Evolutionary conservation across 1,140 invertebrate species (phyloP), one percentile per base, ranked within the genome.

Genomic region (Ceratoteleas bidentatus): DNA sequence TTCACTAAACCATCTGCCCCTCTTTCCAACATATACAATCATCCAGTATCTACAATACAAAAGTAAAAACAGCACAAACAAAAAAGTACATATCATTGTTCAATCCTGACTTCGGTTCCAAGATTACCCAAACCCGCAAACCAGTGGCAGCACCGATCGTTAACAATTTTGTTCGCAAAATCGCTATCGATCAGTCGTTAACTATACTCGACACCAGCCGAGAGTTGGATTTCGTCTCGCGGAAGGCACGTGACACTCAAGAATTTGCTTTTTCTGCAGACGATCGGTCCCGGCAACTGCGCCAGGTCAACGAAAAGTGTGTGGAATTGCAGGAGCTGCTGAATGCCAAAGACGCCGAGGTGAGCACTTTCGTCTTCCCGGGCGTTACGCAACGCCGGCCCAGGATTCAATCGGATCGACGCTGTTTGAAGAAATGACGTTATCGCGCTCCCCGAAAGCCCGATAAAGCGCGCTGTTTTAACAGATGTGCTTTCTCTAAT

Each of bases 271-370:
- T 85, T 80, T 84, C 75, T 87, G 14, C 78, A 91, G 90, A 90
- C 33, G 88, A 89, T 40, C 86, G 83, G 80, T 77, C 88, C 13
- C 86, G 65, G 82, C 86, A 93, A 64, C 76, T 93, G 33, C 88
- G 90, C 40, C 92, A 91, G 81, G 92, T 92, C n/a, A 91, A 93
- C 64, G 82, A 89, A 76, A 91, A 88, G 69, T 92, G 93, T 66
- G 91, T 92, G 65, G 92, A 94, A 84, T 88, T 95, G 52, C 92
- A 94, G 86, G 92, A 93, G 58, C 87, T 93, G 75, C 93, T 94
- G 47, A 92, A 90, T 53, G 90, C 91, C 6, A 94, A 94, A 88
- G 93, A 95, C 87, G 92, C 93, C 9, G 94, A 95, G 92, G 94
- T 95, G 83, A 92, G 91, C 88, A 36, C 34, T 6, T 36, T 9